Evolutionary conservation across 2,113 vertebrate genomes (phyloP), one percentile per base, ranked within the genome.

Genomic region (Delphinus delphis): DNA sequence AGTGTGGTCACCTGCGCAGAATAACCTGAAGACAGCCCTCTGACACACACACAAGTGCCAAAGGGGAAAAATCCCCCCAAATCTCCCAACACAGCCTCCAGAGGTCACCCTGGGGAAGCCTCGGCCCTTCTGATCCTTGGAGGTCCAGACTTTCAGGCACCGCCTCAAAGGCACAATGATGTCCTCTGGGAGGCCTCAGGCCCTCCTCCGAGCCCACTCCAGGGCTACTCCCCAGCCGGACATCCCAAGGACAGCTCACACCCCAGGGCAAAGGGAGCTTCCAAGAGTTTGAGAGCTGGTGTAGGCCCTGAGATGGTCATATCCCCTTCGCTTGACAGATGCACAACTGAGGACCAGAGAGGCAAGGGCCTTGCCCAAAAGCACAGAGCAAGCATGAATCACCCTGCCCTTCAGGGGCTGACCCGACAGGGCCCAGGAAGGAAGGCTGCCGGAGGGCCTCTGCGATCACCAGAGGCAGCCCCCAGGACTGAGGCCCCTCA

Each of bases 371-470:
- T 58, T 7, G 1, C 53, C 58, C 38, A 5, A 21, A 36, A 47
- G 25, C 1, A 0, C 50, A 80, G 4, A 62, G 50, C 20, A 5
- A 36, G 28, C 13, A 11, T 7, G 8, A 38, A 6, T 60, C 44
- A 2, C 11, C 5, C 21, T 9, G 33, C 33, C 17, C 41, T 21
- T 21, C 23, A 21, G 26, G 65, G 65, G 31, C 10, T 36, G 28
- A 33, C 31, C 1, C 2, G 3, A 28, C 50, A 21, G 4, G 0
- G 3, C 6, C 33, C 20, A 63, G 26, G 8, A 18, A 65, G 25
- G n/a, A 41, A 86, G 4, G 28, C 17, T 21, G 2, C 2, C 0
- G 2, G 33, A 21, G 5, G 21, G 14, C 4, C 26, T 25, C 53
- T 4, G 31, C 41, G 25, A 28, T 25, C 23, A 26, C 33, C 38